A percentile compares a stretch with the other conserved stretches of the same genome.
Conservation (phyloP, 2,797 vertebrate genomes). For the Sardinella longiceps region DNA sequence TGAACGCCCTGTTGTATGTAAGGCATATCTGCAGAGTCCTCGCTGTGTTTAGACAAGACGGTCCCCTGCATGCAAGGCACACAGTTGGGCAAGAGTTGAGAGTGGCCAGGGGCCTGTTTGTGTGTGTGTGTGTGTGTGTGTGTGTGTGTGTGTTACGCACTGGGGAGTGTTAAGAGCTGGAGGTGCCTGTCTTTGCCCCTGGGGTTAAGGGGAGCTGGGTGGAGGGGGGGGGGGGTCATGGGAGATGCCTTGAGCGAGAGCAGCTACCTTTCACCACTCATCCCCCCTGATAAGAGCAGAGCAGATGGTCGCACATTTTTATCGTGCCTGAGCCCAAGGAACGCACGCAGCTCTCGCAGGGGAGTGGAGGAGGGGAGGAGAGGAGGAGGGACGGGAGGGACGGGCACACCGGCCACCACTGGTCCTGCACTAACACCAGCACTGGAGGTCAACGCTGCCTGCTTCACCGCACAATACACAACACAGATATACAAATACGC, state of each 20-base stretch:
- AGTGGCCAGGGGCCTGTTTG: not conserved
- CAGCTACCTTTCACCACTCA: conserved; percentile 68
- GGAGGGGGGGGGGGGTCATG: not conserved
- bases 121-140: not conserved
- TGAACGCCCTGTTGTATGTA: not conserved
- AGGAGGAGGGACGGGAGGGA: not conserved
- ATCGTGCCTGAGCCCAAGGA: conserved; percentile 58
- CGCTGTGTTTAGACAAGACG: not conserved
- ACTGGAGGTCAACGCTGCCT: conserved; percentile 20
- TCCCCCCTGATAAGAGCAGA: conserved; percentile 66
- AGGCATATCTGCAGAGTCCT: not conserved
- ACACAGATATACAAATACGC: not conserved
- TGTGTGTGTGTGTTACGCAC: not conserved
- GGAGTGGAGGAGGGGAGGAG: not conserved
- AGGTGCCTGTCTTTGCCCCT: not conserved
- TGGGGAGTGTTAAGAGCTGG: conserved; percentile 6
- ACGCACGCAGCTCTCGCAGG: conserved; percentile 38
- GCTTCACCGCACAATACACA: not conserved
- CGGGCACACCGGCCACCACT: not conserved
- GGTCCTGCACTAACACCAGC: conserved; percentile 1
- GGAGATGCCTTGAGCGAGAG: conserved; percentile 44
- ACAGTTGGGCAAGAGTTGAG: not conserved
- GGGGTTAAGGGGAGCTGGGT: not conserved
- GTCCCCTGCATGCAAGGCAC: conserved; percentile 11
- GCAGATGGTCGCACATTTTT: conserved; percentile 71